Percentiles rank a stretch among this genome's conserved stretches.
Conservation (phyloP, 2,113 vertebrate species). For the Telmatochromis sp. region DNA sequence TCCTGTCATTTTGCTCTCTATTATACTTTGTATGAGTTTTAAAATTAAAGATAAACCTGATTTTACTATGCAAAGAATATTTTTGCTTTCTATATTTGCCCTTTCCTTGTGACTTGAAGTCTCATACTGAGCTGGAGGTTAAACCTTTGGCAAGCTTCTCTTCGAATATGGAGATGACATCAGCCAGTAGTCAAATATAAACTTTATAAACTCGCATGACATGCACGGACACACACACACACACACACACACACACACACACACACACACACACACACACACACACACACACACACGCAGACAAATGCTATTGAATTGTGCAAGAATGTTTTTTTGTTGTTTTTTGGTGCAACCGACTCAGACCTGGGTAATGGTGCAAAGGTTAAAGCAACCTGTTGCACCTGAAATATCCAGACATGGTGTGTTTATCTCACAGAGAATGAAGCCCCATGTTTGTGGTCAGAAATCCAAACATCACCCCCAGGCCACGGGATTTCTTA, state of each 20-base stretch:
- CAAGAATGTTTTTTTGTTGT: neutral
- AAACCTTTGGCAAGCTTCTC: neutral
- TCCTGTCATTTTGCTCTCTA: neutral
- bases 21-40: neutral
- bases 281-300: rapidly evolving
- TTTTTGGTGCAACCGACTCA: neutral
- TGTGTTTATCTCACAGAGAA: conserved; percentile 20
- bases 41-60: neutral
- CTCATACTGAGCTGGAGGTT: neutral
- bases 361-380: neutral
- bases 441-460: conserved; percentile 30
- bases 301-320: neutral
- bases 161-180: neutral
- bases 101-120: neutral
- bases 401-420: conserved; percentile 6
- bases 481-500: conserved; percentile 38
- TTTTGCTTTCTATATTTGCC: neutral
- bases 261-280: neutral
- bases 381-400: conserved; percentile 36
- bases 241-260: neutral
- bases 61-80: neutral
- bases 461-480: conserved; percentile 48
- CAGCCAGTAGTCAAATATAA: neutral
- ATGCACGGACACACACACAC: neutral
- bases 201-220: neutral